phyloP scores from a whole-genome alignment of 2,888 invertebrate species.

The Oeneis ivallda region DNA sequence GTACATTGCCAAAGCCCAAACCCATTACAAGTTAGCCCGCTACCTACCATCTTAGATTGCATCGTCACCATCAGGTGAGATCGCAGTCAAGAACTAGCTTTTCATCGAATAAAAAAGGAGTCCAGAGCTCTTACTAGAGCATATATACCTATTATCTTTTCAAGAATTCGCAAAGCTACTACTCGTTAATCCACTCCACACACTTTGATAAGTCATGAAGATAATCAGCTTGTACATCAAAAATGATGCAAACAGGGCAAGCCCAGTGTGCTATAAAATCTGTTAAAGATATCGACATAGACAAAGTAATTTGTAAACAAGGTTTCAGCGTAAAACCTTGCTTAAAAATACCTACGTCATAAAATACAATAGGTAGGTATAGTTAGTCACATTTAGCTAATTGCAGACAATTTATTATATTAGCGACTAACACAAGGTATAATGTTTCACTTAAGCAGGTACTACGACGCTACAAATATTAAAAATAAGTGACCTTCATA shows the following conservation, averaged over 20 bases:
- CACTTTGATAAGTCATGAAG: no score
- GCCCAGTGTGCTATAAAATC: background rate
- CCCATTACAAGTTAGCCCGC: no score
- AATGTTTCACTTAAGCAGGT: background rate
- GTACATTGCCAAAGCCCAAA: no score
- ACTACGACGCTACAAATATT: background rate
- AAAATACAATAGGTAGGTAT: background rate
- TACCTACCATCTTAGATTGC: no score
- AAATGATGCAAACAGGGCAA: constrained; percentile 1
- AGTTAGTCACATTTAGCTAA: constrained; percentile 1
- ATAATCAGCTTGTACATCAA: background rate
- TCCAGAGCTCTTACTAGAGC: no score
- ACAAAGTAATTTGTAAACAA: constrained; percentile 1
- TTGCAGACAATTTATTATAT: background rate
- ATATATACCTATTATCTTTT: no score
- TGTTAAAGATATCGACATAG: background rate
- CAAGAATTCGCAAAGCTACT: no score
- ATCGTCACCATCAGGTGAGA: no score
- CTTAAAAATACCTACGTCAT: no score
- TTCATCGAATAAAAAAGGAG: no score
- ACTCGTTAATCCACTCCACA: no score
- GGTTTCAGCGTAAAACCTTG: background rate
- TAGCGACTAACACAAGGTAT: background rate
- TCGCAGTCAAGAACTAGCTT: no score
- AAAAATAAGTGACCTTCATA: constrained; percentile 32